These are phyloP conservation scores for Hormaphis cornu DNA, from an alignment of 1,140 invertebrate genomes.

Conservation along the genomic window DNA sequence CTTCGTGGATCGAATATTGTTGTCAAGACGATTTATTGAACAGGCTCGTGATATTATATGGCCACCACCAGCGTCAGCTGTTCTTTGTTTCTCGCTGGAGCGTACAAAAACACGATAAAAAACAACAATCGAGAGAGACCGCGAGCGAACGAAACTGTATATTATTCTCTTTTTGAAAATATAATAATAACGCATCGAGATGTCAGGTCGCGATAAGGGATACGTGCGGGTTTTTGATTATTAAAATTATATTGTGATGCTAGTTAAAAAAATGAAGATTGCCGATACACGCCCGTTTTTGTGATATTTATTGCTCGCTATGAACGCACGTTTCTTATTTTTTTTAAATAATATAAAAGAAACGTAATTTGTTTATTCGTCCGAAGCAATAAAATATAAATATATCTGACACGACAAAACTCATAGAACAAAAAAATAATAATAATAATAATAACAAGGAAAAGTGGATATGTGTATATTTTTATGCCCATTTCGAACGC, in stretches of 20 bases:
- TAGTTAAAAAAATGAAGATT: slow-evolving; percentile 12
- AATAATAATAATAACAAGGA: neutral
- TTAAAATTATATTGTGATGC: slow-evolving; percentile 24
- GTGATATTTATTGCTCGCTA: slow-evolving; percentile 28
- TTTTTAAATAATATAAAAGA: slow-evolving; percentile 29
- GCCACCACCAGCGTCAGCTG: slow-evolving; percentile 7
- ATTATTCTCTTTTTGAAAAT: slow-evolving; percentile 23
- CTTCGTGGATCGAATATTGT: slow-evolving; percentile 1
- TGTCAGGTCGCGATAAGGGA: slow-evolving; percentile 19
- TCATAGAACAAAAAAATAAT: slow-evolving; percentile 14
- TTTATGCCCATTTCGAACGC: neutral
- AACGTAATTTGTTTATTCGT: slow-evolving; percentile 31
- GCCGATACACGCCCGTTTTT: slow-evolving; percentile 28
- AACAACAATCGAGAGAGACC: neutral
- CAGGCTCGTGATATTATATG: neutral
- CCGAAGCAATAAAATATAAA: slow-evolving; percentile 30
- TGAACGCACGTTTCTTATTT: slow-evolving; percentile 23
- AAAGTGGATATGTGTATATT: slow-evolving; percentile 3
- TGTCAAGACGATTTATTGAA: slow-evolving; percentile 12
- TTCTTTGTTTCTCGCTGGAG: neutral
- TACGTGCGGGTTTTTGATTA: slow-evolving; percentile 27
- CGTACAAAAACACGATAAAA: slow-evolving; percentile 4
- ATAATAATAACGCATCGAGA: slow-evolving; percentile 32
- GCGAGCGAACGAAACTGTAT: neutral
- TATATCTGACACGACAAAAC: slow-evolving; percentile 22